Evolutionary conservation across 92 coral and sea anemone species (phyloP).

Genomic region (Parazoanthus swiftii): DNA sequence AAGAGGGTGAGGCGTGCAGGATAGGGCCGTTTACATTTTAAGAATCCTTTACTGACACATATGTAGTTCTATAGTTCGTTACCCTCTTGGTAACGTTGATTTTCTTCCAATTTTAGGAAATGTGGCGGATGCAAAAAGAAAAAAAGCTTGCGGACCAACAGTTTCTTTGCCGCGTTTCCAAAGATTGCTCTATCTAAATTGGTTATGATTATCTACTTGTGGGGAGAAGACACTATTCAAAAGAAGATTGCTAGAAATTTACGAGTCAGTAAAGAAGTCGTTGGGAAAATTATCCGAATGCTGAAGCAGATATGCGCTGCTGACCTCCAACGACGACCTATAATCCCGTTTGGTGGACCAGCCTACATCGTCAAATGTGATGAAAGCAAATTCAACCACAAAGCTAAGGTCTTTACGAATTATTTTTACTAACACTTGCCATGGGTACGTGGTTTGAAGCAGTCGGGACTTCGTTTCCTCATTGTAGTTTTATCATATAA

Average conservation of each 20-base stretch:
- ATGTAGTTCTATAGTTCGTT: too few species aligned
- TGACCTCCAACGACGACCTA: slow-evolving; percentile 16
- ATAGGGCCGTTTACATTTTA: too few species aligned
- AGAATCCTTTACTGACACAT: too few species aligned
- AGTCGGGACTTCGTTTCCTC: too few species aligned
- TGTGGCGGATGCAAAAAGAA: slow-evolving; percentile 29
- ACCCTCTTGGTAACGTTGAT: too few species aligned
- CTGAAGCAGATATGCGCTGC: slow-evolving; percentile 28
- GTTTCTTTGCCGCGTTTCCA: slow-evolving; percentile 32
- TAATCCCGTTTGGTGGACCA: slow-evolving; percentile 46
- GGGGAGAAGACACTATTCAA: not conserved
- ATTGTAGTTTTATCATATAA: too few species aligned
- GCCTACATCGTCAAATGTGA: slow-evolving; percentile 36
- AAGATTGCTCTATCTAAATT: not conserved
- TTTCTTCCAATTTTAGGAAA: slow-evolving; percentile 9
- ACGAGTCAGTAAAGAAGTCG: slow-evolving; percentile 4
- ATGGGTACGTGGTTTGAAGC: too few species aligned
- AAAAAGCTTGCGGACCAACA: slow-evolving; percentile 31
- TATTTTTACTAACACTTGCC: too few species aligned
- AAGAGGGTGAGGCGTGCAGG: too few species aligned
- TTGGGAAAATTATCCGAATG: not conserved
- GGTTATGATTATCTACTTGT: slow-evolving; percentile 20
- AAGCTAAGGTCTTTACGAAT: too few species aligned
- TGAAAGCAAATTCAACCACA: not conserved
- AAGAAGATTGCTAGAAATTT: not conserved